Conservation (phyloP, 2,113 vertebrate genomes). For the Shinisaurus crocodilurus region DNA sequence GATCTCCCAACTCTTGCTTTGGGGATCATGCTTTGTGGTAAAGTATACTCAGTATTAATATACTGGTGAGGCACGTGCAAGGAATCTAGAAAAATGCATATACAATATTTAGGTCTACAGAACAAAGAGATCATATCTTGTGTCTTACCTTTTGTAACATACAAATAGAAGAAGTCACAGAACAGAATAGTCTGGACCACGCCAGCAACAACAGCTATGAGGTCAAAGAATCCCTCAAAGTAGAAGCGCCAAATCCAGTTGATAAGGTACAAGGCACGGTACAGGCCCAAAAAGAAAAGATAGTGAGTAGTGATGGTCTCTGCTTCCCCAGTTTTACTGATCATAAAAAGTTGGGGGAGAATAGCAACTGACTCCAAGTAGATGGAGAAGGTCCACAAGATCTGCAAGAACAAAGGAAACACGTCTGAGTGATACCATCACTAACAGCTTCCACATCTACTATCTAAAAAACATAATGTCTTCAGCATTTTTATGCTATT, state of each 20-base stretch:
- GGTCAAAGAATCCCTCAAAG: slow-evolving; percentile 98
- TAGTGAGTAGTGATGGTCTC: slow-evolving; percentile 99
- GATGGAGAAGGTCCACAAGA: slow-evolving; percentile 99
- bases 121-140: too few relatives aligned
- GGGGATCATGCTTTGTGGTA: background rate
- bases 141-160: slow-evolving; percentile 95
- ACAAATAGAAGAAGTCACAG: slow-evolving; percentile 99
- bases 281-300: slow-evolving; percentile 97
- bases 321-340: slow-evolving; percentile 98
- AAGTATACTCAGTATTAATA: background rate
- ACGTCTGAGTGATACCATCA: background rate
- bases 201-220: slow-evolving; percentile 97
- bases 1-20: background rate
- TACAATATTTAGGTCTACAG: too few relatives aligned
- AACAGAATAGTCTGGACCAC: slow-evolving; percentile 98
- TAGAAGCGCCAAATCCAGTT: slow-evolving; percentile 99
- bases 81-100: background rate
- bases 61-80: background rate
- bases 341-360: slow-evolving; percentile 99
- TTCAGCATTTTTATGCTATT: background rate
- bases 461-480: too few relatives aligned
- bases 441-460: background rate
- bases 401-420: slow-evolving; percentile 73
- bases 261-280: slow-evolving; percentile 95
- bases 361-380: slow-evolving; percentile 97